Evolutionary conservation across 2,113 vertebrate species (phyloP).

Genomic region (Lanius ludovicianus): DNA sequence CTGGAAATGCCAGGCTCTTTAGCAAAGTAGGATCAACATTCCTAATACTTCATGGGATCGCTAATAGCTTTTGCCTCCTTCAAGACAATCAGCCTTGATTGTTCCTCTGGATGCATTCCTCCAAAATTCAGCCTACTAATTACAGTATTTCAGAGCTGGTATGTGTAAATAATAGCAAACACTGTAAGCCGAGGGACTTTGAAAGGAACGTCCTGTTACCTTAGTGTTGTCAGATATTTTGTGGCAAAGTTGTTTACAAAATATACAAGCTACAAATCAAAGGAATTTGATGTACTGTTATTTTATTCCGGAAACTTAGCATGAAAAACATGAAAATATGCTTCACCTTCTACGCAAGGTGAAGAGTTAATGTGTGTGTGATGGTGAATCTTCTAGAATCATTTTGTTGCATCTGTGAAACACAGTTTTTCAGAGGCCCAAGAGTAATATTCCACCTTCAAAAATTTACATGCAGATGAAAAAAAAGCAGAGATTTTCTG

Average conservation of each 20-base stretch:
- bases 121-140: slow-evolving; percentile 43
- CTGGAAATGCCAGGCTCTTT: slow-evolving; percentile 48
- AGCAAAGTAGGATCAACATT: slow-evolving; percentile 37
- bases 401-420: slow-evolving; percentile 38
- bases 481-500: neutral
- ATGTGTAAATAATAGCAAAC: slow-evolving; percentile 42
- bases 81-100: slow-evolving; percentile 31
- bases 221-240: slow-evolving; percentile 40
- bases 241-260: slow-evolving; percentile 51
- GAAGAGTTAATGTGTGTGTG: slow-evolving; percentile 51
- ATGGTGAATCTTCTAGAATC: slow-evolving; percentile 21
- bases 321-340: slow-evolving; percentile 52
- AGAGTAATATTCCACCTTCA: neutral
- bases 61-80: slow-evolving; percentile 34
- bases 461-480: neutral
- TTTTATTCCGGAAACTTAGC: slow-evolving; percentile 48
- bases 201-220: slow-evolving; percentile 16
- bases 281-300: slow-evolving; percentile 30
- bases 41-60: slow-evolving; percentile 24
- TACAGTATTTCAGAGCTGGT: slow-evolving; percentile 47
- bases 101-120: slow-evolving; percentile 43
- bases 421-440: neutral
- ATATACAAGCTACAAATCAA: slow-evolving; percentile 51
- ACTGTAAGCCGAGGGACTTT: neutral
- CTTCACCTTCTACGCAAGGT: slow-evolving; percentile 59